Base-by-base conservation (phyloP, 2,113 vertebrate genomes). In the Promerops cafer region DNA sequence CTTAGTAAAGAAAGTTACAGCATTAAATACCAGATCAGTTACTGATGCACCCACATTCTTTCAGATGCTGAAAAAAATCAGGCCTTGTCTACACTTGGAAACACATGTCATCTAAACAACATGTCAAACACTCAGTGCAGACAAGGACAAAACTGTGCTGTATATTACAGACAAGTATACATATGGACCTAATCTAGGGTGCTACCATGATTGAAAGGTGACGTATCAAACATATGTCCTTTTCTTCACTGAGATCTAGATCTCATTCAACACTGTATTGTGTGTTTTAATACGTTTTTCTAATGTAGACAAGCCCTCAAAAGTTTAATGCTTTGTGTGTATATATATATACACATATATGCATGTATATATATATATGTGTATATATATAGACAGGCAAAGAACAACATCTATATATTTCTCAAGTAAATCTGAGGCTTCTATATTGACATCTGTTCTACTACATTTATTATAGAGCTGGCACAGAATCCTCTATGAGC, bases 281-380 rank as follows among this genome's bases (percentile, higher is more conserved):
- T 28, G 39, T 68, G 37, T 89, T 92, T 52, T 61, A 94, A 76
- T 47, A 89, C 65, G 65, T 72, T 91, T 93, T 91, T 71, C 93
- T 94, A 96, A 96, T 84, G 89, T 89, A 94, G 94, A 90, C 93
- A 95, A 95, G 92, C 86, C 86, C 86, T 95, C 92, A 86, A 93
- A 95, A 86, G 31, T 88, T 72, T 47, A 57, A 65, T 54, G 50
- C 47, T 92, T 54, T 20, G 1, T 19, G 9, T 35, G 21, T 10
- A 31, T 18, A 22, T 18, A 23, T 15, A 63, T 35, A 23, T 12
- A 35, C 6, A 31, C 6, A 33, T 13, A 13, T 30, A 7, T 18
- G 4, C 18, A 13, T 20, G 13, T 8, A 10, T 28, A 9, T 33
- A 18, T 10, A 20, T 14, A 47, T 12, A 28, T 7, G 33, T 18